Evolutionary conservation across 2,797 vertebrate species (phyloP), one percentile per base, ranked within the genome.

Genomic region (Darevskia mixta): DNA sequence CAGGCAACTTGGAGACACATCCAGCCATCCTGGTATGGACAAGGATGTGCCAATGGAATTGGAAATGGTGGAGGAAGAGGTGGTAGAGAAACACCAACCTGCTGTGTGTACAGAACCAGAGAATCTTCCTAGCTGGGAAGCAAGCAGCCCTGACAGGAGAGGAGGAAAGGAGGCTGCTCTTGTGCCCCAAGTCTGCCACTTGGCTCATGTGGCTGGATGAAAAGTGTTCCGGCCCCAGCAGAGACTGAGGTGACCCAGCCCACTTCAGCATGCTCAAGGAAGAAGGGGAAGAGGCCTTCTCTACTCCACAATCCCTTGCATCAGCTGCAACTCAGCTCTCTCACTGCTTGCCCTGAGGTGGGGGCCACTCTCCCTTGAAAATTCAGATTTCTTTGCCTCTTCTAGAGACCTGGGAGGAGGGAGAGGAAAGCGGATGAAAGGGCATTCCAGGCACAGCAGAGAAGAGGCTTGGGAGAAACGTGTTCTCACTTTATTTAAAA

Each of bases 401-500:
- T 8, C 45, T 9, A 2, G 17, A 80, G n/a, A 61, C 17, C 7
- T 10, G 43, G 25, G 75, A 29, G 41, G 29, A 64, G 32, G 17
- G 71, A 61, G 35, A 82, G 58, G 45, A 29, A 78, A 45, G 27
- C 13, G 1, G 49, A 55, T 55, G 49, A 55, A 55, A 55, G 49
- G 0, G 35, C 32, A 45, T 6, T 18, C 27, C 20, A 15, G 43
- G 13, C 38, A 69, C 49, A 0, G 49, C 27, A 43, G 32, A 67
- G 32, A 58, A 72, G 75, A 79, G 79, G 41, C 85, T 58, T 71
- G 0, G 64, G 35, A 55, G 45, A 49, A 85, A 85, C 90, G 82
- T 67, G 67, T 90, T 93, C 94, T 87, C 84, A 87, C 93, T 96
- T 96, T 96, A 96, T 96, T 96, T 94, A 91, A 96, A 96, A 96